Percentiles rank a stretch among this genome's conserved stretches.
Conservation (phyloP, 2,113 vertebrate species). For the Garra rufa region DNA sequence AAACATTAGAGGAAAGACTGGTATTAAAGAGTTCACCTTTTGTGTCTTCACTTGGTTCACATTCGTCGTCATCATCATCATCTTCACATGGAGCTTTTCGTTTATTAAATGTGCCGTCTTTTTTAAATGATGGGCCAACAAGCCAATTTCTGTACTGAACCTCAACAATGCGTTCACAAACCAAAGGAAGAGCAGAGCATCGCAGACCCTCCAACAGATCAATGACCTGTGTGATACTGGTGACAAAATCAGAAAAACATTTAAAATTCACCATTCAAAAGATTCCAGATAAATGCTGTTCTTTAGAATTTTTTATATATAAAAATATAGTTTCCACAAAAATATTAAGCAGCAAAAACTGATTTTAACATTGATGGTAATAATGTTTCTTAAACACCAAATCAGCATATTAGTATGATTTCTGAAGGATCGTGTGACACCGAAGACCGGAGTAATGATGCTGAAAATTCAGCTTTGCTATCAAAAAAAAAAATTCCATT, state of each 20-base stretch:
- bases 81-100: conserved; percentile 62
- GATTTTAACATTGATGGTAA: not conserved
- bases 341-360: not conserved
- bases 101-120: conserved; percentile 71
- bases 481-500: too few species aligned
- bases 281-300: not conserved
- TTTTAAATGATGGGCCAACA: conserved; percentile 80
- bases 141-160: conserved; percentile 85
- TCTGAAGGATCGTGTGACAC: not conserved
- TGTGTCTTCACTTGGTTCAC: conserved; percentile 53
- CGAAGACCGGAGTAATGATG: too few species aligned
- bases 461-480: too few species aligned
- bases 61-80: conserved; percentile 51
- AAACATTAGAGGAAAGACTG: not conserved
- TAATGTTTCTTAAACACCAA: not conserved
- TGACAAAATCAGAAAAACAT: not conserved
- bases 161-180: conserved; percentile 85
- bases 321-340: not conserved
- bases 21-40: conserved; percentile 63
- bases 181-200: conserved; percentile 74
- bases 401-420: not conserved
- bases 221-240: conserved; percentile 88
- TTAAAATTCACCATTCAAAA: not conserved
- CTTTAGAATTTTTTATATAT: not conserved
- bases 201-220: conserved; percentile 85